Evolutionary conservation across 2,113 vertebrate species (phyloP), one percentile per base, ranked within the genome.

Genomic region (Lichenostomus cassidix): DNA sequence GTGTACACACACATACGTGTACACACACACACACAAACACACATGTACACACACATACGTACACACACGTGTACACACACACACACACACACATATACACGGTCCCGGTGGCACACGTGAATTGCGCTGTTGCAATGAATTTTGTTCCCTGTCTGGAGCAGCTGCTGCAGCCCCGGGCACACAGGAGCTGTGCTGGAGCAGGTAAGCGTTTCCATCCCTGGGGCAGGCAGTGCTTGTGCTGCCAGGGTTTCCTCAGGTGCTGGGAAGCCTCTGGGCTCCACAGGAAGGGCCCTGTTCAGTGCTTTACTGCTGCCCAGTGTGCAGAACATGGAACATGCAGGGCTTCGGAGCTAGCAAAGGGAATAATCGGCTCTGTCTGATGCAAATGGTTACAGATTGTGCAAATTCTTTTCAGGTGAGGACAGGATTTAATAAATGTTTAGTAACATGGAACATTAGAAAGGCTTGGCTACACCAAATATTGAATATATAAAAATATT

Each of bases 231-330:
- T 3, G 19, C 31, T 3, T 13, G 7, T 17, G 49, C 35, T 35
- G 44, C 67, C 55, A 5, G 52, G 17, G 33, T 5, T 44, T 8
- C 68, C 37, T 1, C 44, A 3, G 23, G 25, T 4, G 4, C 56
- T 6, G 58, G 50, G 46, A 42, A 55, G 10, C 13, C 11, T 8
- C 65, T 22, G 7, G 20, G 35, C 23, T 23, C 35, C 3, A 0
- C 1, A 4, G 23, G 44, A n/a, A 9, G 13, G 31, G 6, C 20
- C 4, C 16, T 7, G 1, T 9, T 25, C 10, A 39, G 22, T n/a
- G 0, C 9, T 42, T 33, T 11, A 4, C 37, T 15, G 47, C 31
- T 50, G 21, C 7, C 56, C 14, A 2, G 23, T 1, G 29, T 6
- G 35, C 35, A 31, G 25, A 50, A 23, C 4, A 1, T 5, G 41